A percentile compares a stretch with the other conserved stretches of the same genome.
Evolutionary conservation across 2,113 vertebrate species (phyloP).

Genomic region (Notarius lentiginosus): DNA sequence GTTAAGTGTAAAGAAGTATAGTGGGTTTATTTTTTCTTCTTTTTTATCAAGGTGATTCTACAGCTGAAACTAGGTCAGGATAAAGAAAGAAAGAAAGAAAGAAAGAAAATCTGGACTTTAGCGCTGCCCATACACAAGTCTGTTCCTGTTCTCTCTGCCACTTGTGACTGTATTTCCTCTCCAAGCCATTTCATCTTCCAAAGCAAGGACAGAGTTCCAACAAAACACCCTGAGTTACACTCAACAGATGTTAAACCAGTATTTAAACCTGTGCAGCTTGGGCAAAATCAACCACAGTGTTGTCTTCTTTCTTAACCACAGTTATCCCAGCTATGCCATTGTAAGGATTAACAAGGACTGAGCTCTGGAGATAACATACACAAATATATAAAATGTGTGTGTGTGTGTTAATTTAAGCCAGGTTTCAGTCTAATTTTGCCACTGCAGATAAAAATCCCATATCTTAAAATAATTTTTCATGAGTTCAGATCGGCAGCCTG

Average conservation of each 20-base stretch:
- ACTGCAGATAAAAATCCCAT: background rate
- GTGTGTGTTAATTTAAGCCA: background rate
- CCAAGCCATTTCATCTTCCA: conserved; percentile 29
- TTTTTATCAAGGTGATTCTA: conserved; percentile 21
- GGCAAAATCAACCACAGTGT: background rate
- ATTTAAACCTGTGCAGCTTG: background rate
- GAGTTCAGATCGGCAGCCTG: background rate
- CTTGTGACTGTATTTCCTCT: conserved; percentile 9
- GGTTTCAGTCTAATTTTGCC: background rate
- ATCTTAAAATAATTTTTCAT: background rate
- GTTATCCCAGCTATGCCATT: conserved; percentile 14
- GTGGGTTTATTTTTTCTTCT: conserved; percentile 7
- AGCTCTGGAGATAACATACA: background rate
- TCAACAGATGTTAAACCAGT: background rate
- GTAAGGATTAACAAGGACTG: background rate
- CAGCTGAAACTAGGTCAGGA: conserved; percentile 43
- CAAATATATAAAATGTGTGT: background rate
- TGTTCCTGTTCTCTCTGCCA: conserved; percentile 10
- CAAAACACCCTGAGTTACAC: background rate
- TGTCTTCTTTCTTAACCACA: background rate
- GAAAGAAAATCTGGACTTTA: conserved; percentile 13
- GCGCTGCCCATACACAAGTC: conserved; percentile 3
- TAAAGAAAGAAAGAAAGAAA: conserved; percentile 1
- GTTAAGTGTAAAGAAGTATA: too few relatives aligned
- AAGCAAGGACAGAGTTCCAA: conserved; percentile 8